These are phyloP conservation scores for Notolepis coatsorum DNA, from an alignment of 2,797 vertebrate genomes.

Conservation along the genomic window DNA sequence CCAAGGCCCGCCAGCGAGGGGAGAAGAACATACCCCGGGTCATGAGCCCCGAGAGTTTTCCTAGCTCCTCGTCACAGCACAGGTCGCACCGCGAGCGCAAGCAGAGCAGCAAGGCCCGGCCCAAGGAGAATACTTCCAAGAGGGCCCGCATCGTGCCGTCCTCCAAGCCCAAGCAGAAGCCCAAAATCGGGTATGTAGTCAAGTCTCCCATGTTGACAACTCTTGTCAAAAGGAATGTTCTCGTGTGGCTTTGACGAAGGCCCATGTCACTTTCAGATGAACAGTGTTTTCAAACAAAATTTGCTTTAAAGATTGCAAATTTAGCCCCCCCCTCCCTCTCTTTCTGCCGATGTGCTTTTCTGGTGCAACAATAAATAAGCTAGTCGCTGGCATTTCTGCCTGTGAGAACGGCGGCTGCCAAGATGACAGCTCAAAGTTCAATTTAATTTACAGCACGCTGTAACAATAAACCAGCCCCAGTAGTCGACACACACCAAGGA, in stretches of 20 bases:
- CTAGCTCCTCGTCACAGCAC: slow-evolving; percentile 86
- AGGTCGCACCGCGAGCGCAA: slow-evolving; percentile 81
- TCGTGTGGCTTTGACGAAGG: too few species aligned
- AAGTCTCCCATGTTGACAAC: too few species aligned
- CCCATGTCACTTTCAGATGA: too few species aligned
- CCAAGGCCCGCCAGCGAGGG: slow-evolving; percentile 94
- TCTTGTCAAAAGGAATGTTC: too few species aligned
- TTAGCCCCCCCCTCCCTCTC: too few species aligned
- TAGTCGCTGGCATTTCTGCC: slow-evolving; percentile 32
- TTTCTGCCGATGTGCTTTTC: slow-evolving; percentile 14
- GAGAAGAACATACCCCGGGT: slow-evolving; percentile 98
- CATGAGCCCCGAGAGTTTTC: slow-evolving; percentile 98
- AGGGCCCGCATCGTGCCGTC: slow-evolving; percentile 88
- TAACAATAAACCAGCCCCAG: slow-evolving; percentile 67
- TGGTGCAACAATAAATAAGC: neutral
- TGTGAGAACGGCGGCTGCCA: slow-evolving; percentile 29
- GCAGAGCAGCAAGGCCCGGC: slow-evolving; percentile 81
- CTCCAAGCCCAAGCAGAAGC: slow-evolving; percentile 94
- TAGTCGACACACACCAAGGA: slow-evolving; percentile 56
- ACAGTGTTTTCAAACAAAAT: too few species aligned
- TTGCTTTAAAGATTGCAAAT: too few species aligned
- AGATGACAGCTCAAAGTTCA: slow-evolving; percentile 79
- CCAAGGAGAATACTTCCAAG: slow-evolving; percentile 90
- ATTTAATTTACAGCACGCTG: slow-evolving; percentile 68
- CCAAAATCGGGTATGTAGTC: slow-evolving; percentile 93